Evolutionary conservation across 2,797 vertebrate genomes (phyloP), one percentile per base, ranked within the genome.

Genomic region (Alauda arvensis): DNA sequence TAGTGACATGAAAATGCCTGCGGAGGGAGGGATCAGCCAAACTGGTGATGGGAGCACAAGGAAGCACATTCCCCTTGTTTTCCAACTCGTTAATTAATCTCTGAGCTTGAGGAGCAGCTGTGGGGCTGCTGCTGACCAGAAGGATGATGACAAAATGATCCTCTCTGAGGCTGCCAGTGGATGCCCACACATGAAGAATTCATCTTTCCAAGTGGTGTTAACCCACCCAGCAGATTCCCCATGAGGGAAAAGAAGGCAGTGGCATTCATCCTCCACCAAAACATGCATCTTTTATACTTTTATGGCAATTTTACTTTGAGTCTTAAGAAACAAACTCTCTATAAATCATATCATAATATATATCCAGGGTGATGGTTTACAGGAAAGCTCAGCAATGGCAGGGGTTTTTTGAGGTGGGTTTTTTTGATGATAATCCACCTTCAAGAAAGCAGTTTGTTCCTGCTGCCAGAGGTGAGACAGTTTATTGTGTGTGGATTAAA

Each of bases 281-380:
- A 85, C 40, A 85, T 0, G 8, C 84, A 81, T 90, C 88, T 87
- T 81, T 90, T 80, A 79, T 77, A 25, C 59, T 92, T 94, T 92
- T 83, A 91, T 66, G 85, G 84, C 42, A 33, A 80, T 83, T 88
- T 85, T 91, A 69, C 67, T 92, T 87, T 63, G 82, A 88, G 91
- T 80, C 74, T 87, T 63, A 43, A 85, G 93, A 80, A 93, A 83
- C 81, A 81, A 95, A 90, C 84, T 80, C 61, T 85, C 88, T 62
- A 81, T 94, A 94, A 94, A 95, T 91, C 94, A 92, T 88, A 60
- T 93, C 82, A 93, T 95, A 93, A 95, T 94, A 92, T 46, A 40
- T 56, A 91, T 40, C 66, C 88, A 83, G 76, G 83, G 49, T 81
- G 86, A 81, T 76, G 61, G 69, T 60, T 94, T 88, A 85, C 60